Conservation (phyloP, 2,113 vertebrate species). For the Dromiciops gliroides region DNA sequence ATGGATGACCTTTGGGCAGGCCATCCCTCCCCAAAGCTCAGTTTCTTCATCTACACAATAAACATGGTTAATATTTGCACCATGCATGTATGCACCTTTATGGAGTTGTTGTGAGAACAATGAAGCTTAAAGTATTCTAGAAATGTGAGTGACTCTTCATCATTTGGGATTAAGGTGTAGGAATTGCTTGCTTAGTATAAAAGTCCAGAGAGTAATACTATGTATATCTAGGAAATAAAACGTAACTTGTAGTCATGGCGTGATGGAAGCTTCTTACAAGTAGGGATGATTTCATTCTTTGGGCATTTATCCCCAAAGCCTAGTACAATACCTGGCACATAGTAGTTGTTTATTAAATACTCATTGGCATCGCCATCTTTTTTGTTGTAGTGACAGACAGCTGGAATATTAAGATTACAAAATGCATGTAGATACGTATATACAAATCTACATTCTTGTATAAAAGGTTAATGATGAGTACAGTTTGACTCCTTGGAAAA, state of each 20-base stretch:
- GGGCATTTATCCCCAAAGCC: too few relatives aligned
- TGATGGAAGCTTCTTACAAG: slow-evolving; percentile 13
- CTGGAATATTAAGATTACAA: not conserved
- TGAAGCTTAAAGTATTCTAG: not conserved
- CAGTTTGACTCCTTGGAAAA: slow-evolving; percentile 32
- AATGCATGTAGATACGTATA: not conserved
- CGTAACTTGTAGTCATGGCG: slow-evolving; percentile 5
- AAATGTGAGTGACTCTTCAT: not conserved
- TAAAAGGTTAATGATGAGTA: not conserved
- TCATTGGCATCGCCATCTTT: not conserved
- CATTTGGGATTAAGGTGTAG: slow-evolving; percentile 8
- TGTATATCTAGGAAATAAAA: slow-evolving; percentile 39
- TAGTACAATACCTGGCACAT: not conserved
- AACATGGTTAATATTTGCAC: not conserved
- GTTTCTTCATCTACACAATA: too few relatives aligned
- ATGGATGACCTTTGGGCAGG: too few relatives aligned
- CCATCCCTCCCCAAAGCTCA: too few relatives aligned
- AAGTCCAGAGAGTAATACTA: slow-evolving; percentile 11
- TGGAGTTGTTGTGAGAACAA: not conserved
- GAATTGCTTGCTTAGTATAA: not conserved
- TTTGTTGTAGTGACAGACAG: slow-evolving; percentile 14
- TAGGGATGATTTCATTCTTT: not conserved
- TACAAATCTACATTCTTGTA: not conserved
- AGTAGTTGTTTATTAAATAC: not conserved
- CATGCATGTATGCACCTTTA: not conserved